Percentiles rank a stretch among this genome's conserved stretches.
Conservation (phyloP, 1,140 invertebrate genomes). For the Homarus americanus region DNA sequence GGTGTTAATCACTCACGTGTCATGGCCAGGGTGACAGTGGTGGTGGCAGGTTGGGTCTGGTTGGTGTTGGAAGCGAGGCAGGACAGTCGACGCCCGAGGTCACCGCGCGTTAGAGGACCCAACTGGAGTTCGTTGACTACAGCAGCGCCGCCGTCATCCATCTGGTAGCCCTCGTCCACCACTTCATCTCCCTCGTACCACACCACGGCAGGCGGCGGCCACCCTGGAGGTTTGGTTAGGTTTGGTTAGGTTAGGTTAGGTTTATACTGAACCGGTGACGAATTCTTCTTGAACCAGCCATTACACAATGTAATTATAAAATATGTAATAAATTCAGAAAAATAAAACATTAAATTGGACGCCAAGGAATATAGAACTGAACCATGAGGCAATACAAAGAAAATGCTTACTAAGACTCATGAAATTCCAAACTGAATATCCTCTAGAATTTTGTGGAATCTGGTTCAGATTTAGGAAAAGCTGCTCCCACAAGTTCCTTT, state of each 20-base stretch:
- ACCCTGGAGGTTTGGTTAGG: constrained; percentile 31
- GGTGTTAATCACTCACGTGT: constrained; percentile 75
- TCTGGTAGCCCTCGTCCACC: constrained; percentile 79
- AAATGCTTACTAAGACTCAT: no score
- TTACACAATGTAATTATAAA: background rate
- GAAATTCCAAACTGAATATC: no score
- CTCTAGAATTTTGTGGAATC: no score
- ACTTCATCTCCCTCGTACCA: constrained; percentile 76
- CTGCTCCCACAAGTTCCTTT: no score
- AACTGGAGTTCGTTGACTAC: constrained; percentile 76
- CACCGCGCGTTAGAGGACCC: constrained; percentile 73
- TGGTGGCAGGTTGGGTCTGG: constrained; percentile 75
- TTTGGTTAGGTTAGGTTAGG: no score
- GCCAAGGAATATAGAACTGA: no score
- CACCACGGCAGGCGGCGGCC: constrained; percentile 60
- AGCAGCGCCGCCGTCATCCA: background rate
- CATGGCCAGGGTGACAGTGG: constrained; percentile 76
- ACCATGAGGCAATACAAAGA: no score
- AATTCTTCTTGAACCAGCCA: background rate
- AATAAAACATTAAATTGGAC: background rate
- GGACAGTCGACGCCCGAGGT: constrained; percentile 76
- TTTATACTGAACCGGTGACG: no score
- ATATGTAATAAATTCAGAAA: background rate
- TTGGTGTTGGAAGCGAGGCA: constrained; percentile 76
- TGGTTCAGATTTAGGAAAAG: no score